A percentile compares a stretch with the other conserved stretches of the same genome.
Conservation (phyloP, 2,797 vertebrate species). For the Cynodonichthys magdalenae region DNA sequence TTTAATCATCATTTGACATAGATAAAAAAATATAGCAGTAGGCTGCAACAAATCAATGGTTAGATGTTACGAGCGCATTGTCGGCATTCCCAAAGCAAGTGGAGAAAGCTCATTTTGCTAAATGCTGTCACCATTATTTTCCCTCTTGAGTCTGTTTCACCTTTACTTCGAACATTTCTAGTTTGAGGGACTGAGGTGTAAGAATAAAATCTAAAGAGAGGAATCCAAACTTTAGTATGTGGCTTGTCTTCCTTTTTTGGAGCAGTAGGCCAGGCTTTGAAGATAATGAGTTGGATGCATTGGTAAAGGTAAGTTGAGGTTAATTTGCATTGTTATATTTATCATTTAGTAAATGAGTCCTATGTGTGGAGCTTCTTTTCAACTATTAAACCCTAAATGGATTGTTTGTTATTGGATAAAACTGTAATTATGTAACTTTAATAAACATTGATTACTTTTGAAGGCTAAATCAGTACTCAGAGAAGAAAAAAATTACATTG, state of each 20-base stretch:
- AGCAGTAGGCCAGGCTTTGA: not conserved
- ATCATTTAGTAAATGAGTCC: not conserved
- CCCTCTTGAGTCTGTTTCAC: not conserved
- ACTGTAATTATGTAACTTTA: not conserved
- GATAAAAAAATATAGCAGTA: not conserved
- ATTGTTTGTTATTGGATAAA: slow-evolving; percentile 7
- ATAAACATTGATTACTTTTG: slow-evolving; percentile 8
- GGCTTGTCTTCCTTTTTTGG: not conserved
- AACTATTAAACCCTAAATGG: slow-evolving; percentile 1
- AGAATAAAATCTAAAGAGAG: not conserved
- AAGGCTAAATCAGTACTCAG: not conserved
- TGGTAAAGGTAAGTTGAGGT: not conserved
- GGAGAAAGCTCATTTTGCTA: not conserved
- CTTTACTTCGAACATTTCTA: not conserved
- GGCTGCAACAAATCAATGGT: not conserved
- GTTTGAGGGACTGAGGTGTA: not conserved
- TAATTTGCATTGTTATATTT: slow-evolving; percentile 3
- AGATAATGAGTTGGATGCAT: not conserved
- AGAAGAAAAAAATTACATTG: not conserved
- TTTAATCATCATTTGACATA: not conserved
- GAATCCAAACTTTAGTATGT: not conserved
- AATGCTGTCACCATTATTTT: not conserved
- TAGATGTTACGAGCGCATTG: not conserved
- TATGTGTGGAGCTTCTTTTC: not conserved
- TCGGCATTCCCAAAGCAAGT: not conserved